These are phyloP conservation scores for Laodelphax striatellus DNA, from an alignment of 1,140 invertebrate genomes.

Conservation along the genomic window DNA sequence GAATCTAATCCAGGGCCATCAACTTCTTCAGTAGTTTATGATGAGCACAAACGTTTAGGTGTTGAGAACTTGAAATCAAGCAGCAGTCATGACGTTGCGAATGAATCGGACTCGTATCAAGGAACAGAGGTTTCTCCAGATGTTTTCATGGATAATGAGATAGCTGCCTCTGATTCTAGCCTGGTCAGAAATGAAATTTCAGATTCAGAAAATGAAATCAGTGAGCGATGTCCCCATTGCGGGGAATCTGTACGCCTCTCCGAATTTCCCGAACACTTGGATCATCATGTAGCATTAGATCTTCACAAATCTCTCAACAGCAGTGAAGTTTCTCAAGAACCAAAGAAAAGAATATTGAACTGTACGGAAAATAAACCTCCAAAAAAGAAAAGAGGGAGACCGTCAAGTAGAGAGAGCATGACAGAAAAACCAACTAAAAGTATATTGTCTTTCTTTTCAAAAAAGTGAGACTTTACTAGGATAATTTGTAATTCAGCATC, in stretches of 20 bases:
- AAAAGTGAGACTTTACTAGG: too few relatives aligned
- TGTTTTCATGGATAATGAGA: neutral
- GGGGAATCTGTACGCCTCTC: conserved; percentile 10
- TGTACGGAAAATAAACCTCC: too few relatives aligned
- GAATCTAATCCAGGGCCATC: neutral
- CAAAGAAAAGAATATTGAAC: neutral
- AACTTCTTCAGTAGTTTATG: neutral
- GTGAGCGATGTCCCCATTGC: conserved; percentile 15
- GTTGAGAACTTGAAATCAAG: neutral
- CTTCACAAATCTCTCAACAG: conserved; percentile 9
- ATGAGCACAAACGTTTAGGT: neutral
- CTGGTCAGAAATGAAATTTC: neutral
- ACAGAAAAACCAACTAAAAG: too few relatives aligned
- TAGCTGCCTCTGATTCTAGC: neutral
- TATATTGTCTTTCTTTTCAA: too few relatives aligned
- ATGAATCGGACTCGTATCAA: neutral
- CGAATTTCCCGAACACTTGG: conserved; percentile 19
- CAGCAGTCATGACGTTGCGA: neutral
- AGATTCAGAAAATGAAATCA: neutral
- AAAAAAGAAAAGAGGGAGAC: too few relatives aligned
- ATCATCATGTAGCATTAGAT: conserved; percentile 21
- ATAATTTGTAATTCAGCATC: too few relatives aligned
- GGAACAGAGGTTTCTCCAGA: conserved; percentile 3
- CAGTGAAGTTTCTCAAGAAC: conserved; percentile 9
- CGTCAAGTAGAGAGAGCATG: too few relatives aligned